phyloP scores from a whole-genome alignment of 2,797 vertebrate species.

The Psittacula echo region DNA sequence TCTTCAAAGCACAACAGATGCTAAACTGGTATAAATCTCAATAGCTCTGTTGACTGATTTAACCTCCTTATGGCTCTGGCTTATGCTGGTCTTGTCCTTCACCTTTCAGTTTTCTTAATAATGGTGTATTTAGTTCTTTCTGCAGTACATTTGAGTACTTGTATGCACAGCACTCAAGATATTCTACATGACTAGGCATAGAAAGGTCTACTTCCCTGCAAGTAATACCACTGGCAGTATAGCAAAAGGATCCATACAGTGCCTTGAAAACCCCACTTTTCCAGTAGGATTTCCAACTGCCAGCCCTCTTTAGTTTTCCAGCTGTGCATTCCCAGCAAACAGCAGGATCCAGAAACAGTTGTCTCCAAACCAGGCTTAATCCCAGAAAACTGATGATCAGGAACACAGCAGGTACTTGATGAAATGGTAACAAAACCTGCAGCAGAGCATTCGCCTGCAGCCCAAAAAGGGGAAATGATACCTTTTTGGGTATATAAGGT shows the following conservation, averaged over 20 bases:
- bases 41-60: neutral
- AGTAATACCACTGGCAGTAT: neutral
- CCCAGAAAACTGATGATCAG: neutral
- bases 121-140: neutral
- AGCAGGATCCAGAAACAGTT: neutral
- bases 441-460: neutral
- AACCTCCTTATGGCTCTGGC: neutral
- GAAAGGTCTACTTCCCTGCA: neutral
- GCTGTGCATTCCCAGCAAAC: neutral
- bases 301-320: neutral
- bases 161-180: neutral
- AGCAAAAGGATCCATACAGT: neutral
- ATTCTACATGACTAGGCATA: neutral
- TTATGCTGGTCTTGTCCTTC: neutral
- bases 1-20: neutral
- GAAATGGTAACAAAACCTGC: neutral
- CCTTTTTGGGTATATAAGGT: neutral
- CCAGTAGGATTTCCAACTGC: neutral
- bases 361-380: neutral
- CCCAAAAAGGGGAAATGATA: neutral
- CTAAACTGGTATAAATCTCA: neutral
- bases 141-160: neutral
- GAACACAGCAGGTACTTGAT: neutral
- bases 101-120: neutral
- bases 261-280: neutral